Evolutionary conservation across 2,888 invertebrate species (phyloP).

Genomic region (Minunthozetes semirufus): DNA sequence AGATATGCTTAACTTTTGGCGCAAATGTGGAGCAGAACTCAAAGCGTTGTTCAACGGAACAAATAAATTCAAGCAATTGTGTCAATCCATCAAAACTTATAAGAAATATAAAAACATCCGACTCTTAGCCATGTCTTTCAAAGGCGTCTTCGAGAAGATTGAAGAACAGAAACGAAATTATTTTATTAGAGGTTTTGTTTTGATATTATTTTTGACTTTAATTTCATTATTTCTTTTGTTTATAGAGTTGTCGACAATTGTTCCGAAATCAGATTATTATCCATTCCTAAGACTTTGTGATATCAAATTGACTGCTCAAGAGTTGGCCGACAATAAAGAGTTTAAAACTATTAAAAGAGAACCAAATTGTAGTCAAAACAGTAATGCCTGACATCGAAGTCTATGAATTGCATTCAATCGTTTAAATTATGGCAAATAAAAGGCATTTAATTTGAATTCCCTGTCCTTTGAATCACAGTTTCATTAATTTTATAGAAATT

Average conservation of each 20-base stretch:
- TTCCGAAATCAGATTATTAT: not conserved
- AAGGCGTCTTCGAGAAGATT: not conserved
- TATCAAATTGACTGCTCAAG: not conserved
- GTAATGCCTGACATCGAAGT: too few species aligned
- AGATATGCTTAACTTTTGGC: not conserved
- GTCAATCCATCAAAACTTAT: constrained; percentile 15
- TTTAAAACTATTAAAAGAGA: constrained; percentile 13
- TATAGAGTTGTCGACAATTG: constrained; percentile 19
- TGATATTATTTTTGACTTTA: not conserved
- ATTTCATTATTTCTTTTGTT: not conserved
- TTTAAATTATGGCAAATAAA: too few species aligned
- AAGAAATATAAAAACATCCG: constrained; percentile 14
- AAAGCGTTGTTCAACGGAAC: not conserved
- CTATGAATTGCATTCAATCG: too few species aligned
- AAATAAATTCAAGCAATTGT: constrained; percentile 1
- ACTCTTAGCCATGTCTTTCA: not conserved
- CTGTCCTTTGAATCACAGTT: too few species aligned
- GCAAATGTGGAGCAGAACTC: not conserved
- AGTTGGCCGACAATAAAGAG: not conserved
- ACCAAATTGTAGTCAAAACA: too few species aligned
- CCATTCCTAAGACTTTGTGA: not conserved
- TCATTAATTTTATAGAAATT: too few species aligned
- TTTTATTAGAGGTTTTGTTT: constrained; percentile 20
- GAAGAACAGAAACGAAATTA: constrained; percentile 3
- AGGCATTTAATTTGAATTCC: too few species aligned